phyloP scores from a whole-genome alignment of 2,888 invertebrate genomes.

The Nomada flava region DNA sequence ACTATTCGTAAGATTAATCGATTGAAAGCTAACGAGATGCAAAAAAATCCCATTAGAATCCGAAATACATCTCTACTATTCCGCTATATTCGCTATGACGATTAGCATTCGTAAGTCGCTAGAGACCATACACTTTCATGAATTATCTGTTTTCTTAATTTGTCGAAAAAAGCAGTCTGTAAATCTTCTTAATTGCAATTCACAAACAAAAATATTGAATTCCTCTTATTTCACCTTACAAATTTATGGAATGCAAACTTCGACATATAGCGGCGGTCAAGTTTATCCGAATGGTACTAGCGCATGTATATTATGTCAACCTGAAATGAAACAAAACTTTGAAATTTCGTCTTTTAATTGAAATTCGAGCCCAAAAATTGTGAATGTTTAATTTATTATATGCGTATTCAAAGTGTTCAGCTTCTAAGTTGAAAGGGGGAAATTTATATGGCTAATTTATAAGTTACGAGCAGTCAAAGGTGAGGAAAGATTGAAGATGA shows the following conservation, averaged over 20 bases:
- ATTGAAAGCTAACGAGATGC: background rate
- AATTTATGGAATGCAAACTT: background rate
- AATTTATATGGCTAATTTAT: background rate
- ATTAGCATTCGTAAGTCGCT: background rate
- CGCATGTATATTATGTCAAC: no score
- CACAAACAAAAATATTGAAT: background rate
- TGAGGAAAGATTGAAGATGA: background rate
- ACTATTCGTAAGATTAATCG: background rate
- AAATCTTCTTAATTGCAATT: background rate
- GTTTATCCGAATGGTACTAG: background rate
- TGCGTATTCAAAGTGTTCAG: background rate
- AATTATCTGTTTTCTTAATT: background rate
- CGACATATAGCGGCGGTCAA: no score
- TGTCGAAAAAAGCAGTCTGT: background rate
- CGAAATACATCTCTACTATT: background rate
- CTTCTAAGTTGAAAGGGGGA: background rate
- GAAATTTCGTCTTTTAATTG: conserved; percentile 34
- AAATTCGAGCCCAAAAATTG: no score
- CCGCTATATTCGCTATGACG: background rate
- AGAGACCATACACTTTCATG: background rate
- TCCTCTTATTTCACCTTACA: no score
- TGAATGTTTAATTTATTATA: background rate
- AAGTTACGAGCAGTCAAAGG: background rate
- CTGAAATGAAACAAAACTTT: conserved; percentile 28
- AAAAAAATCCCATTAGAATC: background rate